Percentiles rank a stretch among this genome's conserved stretches.
These are phyloP conservation scores for Montipora cactus DNA, from an alignment of 64 coral and sea anemone species.

Conservation along the genomic window DNA sequence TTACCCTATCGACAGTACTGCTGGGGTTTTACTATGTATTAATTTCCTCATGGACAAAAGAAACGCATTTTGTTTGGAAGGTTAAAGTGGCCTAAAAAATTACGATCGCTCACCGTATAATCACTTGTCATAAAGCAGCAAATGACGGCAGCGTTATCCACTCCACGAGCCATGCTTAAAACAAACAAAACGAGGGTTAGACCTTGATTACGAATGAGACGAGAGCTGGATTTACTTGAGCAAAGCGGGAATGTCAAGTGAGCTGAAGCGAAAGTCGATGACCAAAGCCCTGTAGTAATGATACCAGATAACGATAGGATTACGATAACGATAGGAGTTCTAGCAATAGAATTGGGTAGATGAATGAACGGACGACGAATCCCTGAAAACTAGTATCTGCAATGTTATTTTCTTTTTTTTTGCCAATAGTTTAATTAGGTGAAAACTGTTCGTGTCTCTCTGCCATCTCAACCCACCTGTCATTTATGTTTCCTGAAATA, in stretches of 20 bases:
- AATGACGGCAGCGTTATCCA: slow-evolving; percentile 73
- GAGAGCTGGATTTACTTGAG: not conserved
- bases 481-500: slow-evolving; percentile 78
- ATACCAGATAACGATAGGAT: too few species aligned
- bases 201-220: not conserved
- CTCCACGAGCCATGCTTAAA: slow-evolving; percentile 79
- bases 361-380: too few species aligned
- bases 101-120: slow-evolving; percentile 59
- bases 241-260: too few species aligned
- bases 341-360: too few species aligned
- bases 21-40: too few species aligned
- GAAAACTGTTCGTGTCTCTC: not conserved
- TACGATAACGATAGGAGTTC: too few species aligned
- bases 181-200: not conserved
- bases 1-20: too few species aligned
- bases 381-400: too few species aligned
- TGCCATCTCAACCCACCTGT: slow-evolving; percentile 53
- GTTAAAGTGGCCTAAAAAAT: not conserved
- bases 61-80: too few species aligned
- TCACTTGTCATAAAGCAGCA: slow-evolving; percentile 90
- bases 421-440: not conserved
- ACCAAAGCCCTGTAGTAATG: too few species aligned
- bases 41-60: too few species aligned
- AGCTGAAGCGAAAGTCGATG: too few species aligned
- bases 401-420: not conserved